Conservation (phyloP, 2,888 invertebrate species). For the Pteria penguin region DNA sequence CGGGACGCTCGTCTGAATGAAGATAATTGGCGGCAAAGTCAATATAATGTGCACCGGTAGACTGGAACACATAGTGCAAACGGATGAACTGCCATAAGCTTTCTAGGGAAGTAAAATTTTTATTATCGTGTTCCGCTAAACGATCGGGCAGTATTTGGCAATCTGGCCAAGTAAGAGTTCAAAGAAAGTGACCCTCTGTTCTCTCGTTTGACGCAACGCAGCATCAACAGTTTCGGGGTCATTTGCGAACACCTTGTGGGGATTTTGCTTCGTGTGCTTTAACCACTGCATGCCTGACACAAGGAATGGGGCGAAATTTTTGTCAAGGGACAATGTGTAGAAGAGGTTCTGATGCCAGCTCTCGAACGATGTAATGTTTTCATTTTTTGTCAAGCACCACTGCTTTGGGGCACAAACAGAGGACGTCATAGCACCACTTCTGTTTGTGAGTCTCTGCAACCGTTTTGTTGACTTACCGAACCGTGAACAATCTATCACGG, state of each 20-base stretch:
- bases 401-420: no score
- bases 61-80: conserved; percentile 50
- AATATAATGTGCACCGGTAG: conserved; percentile 48
- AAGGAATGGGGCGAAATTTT: conserved; percentile 44
- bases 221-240: no score
- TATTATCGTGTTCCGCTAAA: conserved; percentile 49
- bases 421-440: no score
- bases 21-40: conserved; percentile 39
- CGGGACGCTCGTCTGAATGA: conserved; percentile 47
- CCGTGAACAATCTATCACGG: no score
- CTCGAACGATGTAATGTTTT: no score
- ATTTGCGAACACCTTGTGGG: no score
- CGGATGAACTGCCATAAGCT: conserved; percentile 48
- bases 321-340: conserved; percentile 44
- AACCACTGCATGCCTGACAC: no score
- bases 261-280: no score
- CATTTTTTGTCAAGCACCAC: no score
- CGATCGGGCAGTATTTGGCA: conserved; percentile 49
- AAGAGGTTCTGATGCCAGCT: conserved; percentile 49
- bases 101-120: conserved; percentile 47
- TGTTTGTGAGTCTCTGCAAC: no score
- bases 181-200: conserved; percentile 8
- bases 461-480: no score
- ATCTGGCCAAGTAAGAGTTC: conserved; percentile 53
- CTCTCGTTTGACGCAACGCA: conserved; percentile 5